Percentiles rank a stretch among this genome's conserved stretches.
Conservation (phyloP, 2,113 vertebrate genomes). For the Rallus limicola region DNA sequence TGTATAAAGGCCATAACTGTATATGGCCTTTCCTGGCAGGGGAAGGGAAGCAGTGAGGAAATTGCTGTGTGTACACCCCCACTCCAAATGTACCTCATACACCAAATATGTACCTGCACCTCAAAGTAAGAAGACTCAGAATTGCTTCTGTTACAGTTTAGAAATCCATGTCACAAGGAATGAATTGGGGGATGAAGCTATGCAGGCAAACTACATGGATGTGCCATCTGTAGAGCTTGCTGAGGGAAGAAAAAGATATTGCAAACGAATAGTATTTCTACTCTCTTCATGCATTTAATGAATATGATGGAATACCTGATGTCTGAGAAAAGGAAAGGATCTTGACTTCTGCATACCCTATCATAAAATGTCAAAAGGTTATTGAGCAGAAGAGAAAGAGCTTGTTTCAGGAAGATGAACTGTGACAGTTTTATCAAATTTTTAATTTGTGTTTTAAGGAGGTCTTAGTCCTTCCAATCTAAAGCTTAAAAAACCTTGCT, state of each 20-base stretch:
- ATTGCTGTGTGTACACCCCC: not conserved
- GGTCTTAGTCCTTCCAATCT: not conserved
- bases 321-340: not conserved
- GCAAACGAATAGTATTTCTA: not conserved
- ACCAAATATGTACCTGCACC: accelerated
- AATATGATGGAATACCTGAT: not conserved
- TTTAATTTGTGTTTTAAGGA: not conserved
- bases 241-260: not conserved
- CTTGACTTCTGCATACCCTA: not conserved
- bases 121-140: not conserved
- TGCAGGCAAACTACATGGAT: not conserved
- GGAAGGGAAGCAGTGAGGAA: accelerated
- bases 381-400: not conserved
- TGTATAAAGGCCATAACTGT: not conserved
- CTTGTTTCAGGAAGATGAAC: not conserved
- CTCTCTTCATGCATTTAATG: not conserved
- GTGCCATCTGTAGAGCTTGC: not conserved
- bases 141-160: not conserved
- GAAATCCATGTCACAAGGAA: not conserved
- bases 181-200: not conserved
- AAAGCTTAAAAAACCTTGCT: not conserved
- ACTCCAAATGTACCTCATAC: not conserved
- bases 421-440: not conserved
- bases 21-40: not conserved
- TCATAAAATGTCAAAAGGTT: not conserved